Conservation (phyloP, 1,140 invertebrate genomes). For the Ceratina australensis region DNA sequence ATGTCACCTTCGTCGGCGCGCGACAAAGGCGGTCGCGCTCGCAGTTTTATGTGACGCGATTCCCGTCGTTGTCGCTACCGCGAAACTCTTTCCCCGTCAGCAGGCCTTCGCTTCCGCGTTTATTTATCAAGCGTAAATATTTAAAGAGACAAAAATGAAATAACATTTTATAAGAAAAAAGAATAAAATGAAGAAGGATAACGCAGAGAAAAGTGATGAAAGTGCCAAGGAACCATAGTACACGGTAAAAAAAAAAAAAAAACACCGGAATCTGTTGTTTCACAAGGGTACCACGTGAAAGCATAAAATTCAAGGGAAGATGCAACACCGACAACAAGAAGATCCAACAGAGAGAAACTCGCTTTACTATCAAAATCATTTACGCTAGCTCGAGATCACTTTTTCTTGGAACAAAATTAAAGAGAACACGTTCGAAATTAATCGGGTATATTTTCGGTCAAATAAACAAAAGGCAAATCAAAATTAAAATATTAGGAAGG, state of each 20-base stretch:
- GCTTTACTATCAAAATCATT: constrained; percentile 45
- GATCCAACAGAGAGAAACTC: constrained; percentile 14
- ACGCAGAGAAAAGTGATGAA: constrained; percentile 59
- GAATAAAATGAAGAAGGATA: constrained; percentile 28
- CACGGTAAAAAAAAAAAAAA: background rate
- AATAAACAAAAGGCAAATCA: background rate
- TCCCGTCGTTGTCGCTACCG: constrained; percentile 39
- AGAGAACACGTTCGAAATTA: constrained; percentile 6
- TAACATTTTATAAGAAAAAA: constrained; percentile 29
- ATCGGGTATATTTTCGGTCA: constrained; percentile 16
- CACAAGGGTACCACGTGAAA: background rate
- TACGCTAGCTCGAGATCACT: constrained; percentile 63
- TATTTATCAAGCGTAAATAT: constrained; percentile 79
- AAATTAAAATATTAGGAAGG: constrained; percentile 27
- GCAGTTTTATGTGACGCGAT: constrained; percentile 74
- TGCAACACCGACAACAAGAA: background rate
- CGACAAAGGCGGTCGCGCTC: constrained; percentile 60
- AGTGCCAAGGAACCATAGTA: constrained; percentile 66
- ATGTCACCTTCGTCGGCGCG: constrained; percentile 32
- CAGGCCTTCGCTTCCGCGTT: constrained; percentile 60
- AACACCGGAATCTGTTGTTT: background rate
- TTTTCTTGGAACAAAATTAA: constrained; percentile 52
- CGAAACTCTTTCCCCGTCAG: constrained; percentile 43
- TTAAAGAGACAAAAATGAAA: constrained; percentile 59
- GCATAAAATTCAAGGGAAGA: background rate